Base-by-base conservation (phyloP, 2,888 invertebrate species). In the Notocelia uddmanniana region DNA sequence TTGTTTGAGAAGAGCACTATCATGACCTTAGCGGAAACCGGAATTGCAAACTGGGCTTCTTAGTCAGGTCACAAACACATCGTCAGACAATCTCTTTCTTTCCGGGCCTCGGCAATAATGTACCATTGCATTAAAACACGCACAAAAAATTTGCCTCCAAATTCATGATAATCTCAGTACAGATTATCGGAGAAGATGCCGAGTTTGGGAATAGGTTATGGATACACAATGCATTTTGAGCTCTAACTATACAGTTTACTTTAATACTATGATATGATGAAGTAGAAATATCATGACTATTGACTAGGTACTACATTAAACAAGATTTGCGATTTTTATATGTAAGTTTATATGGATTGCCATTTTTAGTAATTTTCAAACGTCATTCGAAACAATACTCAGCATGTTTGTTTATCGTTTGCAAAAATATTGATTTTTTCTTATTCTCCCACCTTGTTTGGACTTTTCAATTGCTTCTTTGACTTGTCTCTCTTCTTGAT, bases 401-500 rank as follows among this genome's bases (percentile, higher is more conserved):
- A 67, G 31, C 19, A 70, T 48, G 23, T 48, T 23, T 23, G 48
- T 62, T 62, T 55, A 67, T 37, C 67, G 37, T 60, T 31, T 72
- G n/a, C 37, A 18, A 21, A 31, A 23, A 50, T 34, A 68, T 83
- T 82, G 89, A 79, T 87, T 89, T 79, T 87, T 88, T 88, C 89
- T 90, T 54, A 81, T 80, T 69, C 89, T 87, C 89, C 94, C 95
- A 85, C 92, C 91, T 91, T 93, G 89, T 76, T 94, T 95, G 80
- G 97, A 97, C 80, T 96, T 96, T 83, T 96, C 96, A 23, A 97
- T 88, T 0, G 97, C 97, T 81, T 95, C 95, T 77, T 96, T 96
- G 68, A 97, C 92, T 70, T 96, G 96, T 76, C 94, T 91, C 23
- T 97, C 96, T 82, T 97, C 97, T 34, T 94, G 94, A 76, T 95